Base-by-base conservation (phyloP, 2,888 invertebrate species). In the Chironomus riparius region DNA sequence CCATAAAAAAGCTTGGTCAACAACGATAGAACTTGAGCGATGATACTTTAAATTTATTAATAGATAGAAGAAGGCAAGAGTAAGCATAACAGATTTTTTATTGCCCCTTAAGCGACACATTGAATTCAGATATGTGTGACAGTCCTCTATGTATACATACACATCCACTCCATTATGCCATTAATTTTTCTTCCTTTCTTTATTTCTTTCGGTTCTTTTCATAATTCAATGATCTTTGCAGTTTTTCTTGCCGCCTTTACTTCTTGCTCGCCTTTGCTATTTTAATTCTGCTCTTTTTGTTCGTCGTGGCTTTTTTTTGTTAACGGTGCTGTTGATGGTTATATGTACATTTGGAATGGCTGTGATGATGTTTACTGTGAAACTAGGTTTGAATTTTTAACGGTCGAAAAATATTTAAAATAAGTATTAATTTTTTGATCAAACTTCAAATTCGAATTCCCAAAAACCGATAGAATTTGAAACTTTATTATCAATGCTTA, bases 21-120 rank as follows among this genome's bases (percentile, higher is more conserved):
- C 56, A 56, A 65, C 5, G 6, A 65, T 24, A 12, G 24, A 65
- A 65, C n/a, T 56, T 18, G 56, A 24, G 48, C 62, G 73, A 68
- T 68, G 68, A 74, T 74, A 74, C 74, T 74, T 74, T 47, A 65
- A 74, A 74, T 73, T 73, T 73, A 73, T 73, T 65, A 68, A 68
- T 62, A 48, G 65, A 22, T 7, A n/a, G 47, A 74, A 65, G 47
- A 38, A 24, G 65, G 65, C 61, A 72, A 72, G 18, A 56, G 50
- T 56, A 61, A 24, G 56, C n/a, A 74, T 47, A 74, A 73, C 61
- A 73, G 72, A 68, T 68, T 56, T 74, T 38, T 74, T 74, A 74
- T 74, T 15, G 48, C 74, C 68, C 68, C 47, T 74, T 47, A 47
- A 74, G 74, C 74, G 65, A 73, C 73, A 65, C 65, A 65, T 65